phyloP scores from a whole-genome alignment of 2,113 vertebrate species.

The Chaetodon auriga region DNA sequence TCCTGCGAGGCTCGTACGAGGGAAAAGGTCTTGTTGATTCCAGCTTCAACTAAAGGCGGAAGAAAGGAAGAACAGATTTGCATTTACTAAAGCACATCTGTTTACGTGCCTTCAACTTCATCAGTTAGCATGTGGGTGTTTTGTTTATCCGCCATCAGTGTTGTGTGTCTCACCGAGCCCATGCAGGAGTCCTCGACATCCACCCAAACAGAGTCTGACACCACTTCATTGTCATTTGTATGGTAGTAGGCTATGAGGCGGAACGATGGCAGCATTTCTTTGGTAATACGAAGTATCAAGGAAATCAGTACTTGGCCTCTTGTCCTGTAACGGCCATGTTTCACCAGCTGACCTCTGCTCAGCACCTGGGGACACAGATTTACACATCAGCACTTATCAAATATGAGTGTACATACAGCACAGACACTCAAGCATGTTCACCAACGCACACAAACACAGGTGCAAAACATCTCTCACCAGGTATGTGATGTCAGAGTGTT shows the following conservation, averaged over 20 bases:
- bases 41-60: slow-evolving; percentile 73
- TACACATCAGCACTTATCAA: not conserved
- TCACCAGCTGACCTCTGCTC: slow-evolving; percentile 83
- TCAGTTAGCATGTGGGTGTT: slow-evolving; percentile 78
- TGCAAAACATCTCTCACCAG: slow-evolving; percentile 66
- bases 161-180: slow-evolving; percentile 76
- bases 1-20: slow-evolving; percentile 57
- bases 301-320: slow-evolving; percentile 76
- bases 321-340: slow-evolving; percentile 38
- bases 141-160: not conserved
- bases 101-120: no score
- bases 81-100: no score
- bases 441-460: not conserved
- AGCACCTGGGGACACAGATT: slow-evolving; percentile 72
- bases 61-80: not conserved
- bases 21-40: not conserved
- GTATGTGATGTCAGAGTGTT: slow-evolving; percentile 68
- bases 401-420: slow-evolving; percentile 61
- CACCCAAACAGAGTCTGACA: slow-evolving; percentile 88
- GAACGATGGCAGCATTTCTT: slow-evolving; percentile 84
- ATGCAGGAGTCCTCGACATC: slow-evolving; percentile 85
- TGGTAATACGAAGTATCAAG: slow-evolving; percentile 64
- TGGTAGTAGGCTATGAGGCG: slow-evolving; percentile 84
- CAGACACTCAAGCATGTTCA: not conserved
- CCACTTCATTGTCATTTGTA: slow-evolving; percentile 76